phyloP scores from a whole-genome alignment of 2,797 vertebrate genomes.

The Crenichthys baileyi region DNA sequence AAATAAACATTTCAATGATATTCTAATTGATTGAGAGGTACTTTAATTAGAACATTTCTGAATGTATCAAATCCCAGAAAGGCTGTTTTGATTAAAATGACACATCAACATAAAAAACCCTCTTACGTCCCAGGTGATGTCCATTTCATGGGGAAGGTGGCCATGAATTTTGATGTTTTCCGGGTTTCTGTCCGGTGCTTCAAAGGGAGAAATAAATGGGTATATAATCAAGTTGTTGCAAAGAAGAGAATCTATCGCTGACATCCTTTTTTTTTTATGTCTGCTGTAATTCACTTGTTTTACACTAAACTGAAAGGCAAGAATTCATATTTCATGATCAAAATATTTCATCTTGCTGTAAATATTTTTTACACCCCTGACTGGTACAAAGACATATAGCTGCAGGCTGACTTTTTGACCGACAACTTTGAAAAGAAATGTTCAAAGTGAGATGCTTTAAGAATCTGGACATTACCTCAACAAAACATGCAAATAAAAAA shows the following conservation, averaged over 20 bases:
- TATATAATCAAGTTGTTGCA: background rate
- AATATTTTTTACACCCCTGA: slow-evolving; percentile 16
- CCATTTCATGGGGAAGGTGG: slow-evolving; percentile 90
- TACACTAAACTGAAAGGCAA: background rate
- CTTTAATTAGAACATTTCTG: background rate
- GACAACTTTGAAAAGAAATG: slow-evolving; percentile 27
- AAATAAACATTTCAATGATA: background rate
- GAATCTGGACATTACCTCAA: slow-evolving; percentile 20
- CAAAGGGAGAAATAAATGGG: slow-evolving; percentile 34
- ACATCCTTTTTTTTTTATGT: background rate
- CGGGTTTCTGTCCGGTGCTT: slow-evolving; percentile 94
- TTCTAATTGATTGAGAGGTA: background rate
- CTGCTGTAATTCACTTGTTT: background rate
- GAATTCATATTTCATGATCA: slow-evolving; percentile 15
- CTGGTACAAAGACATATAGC: slow-evolving; percentile 7
- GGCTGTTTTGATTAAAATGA: background rate
- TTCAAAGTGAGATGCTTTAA: slow-evolving; percentile 24
- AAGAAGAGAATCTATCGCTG: background rate
- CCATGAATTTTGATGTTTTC: slow-evolving; percentile 88
- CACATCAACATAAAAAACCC: background rate
- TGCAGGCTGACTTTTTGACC: slow-evolving; percentile 5
- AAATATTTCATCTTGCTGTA: slow-evolving; percentile 19
- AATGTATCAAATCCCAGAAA: background rate
- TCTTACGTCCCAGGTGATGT: slow-evolving; percentile 94
- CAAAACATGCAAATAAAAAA: slow-evolving; percentile 36